Base-by-base conservation (phyloP, 2,113 vertebrate genomes). In the Nematolebias whitei region DNA sequence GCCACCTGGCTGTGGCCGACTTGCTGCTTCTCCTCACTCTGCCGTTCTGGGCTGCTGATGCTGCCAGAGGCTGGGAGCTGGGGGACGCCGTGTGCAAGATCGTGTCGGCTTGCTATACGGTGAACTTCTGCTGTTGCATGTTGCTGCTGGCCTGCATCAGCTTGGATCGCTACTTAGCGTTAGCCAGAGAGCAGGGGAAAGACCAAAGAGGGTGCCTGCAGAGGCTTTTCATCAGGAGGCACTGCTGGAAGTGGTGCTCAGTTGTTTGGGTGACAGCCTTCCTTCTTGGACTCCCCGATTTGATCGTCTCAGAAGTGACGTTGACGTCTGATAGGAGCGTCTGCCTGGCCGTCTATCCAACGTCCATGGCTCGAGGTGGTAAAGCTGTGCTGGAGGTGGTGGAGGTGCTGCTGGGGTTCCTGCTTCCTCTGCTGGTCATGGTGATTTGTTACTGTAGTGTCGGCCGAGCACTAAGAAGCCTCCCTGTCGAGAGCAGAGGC, bases 101-200 rank as follows among this genome's bases (percentile, higher is more conserved):
- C 0, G 84, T 95, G 5, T 94, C 95, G 0, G 92, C 93, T 8
- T 85, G 94, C 49, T 98, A 96, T 68, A 94, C 94, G 0, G 83
- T 93, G 39, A 99, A 96, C 78, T 99, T 99, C 82, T 95, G 93
- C 67, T 95, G 95, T 29, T 92, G 95, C 71, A 99, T 98, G 95
- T 86, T 95, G 74, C 92, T 99, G 60, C 86, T 99, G 85, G 96
- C 95, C 23, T 96, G 94, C 48, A 95, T 99, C 86, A 98, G 97
- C 2, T 44, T 97, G 60, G 96, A 99, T 29, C 93, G 96, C 18
- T 95, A 95, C 32, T 76, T 88, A 44, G 93, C 95, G 0, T 71
- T 93, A n/a, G 80, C 20, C 12, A 68, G 74, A 29, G 64, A 6
- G 1, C 83, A 65, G 20, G 57, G 75, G 1, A 35, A 18, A 35